phyloP scores from a whole-genome alignment of 2,888 invertebrate genomes.

The Tuberolachnus salignus region DNA sequence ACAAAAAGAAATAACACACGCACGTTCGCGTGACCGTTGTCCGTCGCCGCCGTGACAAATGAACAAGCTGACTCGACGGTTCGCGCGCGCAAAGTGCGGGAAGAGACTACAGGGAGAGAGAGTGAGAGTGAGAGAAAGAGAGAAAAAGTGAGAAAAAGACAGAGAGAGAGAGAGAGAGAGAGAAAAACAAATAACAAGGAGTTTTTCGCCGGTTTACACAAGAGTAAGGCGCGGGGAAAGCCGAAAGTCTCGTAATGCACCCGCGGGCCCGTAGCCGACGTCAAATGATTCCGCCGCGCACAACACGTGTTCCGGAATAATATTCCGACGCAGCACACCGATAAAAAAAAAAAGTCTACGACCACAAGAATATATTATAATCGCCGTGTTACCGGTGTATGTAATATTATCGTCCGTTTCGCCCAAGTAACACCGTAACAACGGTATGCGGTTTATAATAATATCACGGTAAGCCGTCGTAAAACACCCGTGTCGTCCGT shows the following conservation, averaged over 20 bases:
- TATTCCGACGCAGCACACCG: slow-evolving; percentile 21
- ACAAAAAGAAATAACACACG: slow-evolving; percentile 6
- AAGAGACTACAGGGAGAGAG: background rate
- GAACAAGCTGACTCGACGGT: slow-evolving; percentile 44
- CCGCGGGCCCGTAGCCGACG: no score
- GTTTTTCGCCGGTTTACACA: background rate
- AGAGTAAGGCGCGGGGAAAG: background rate
- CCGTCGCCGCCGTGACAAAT: slow-evolving; percentile 47
- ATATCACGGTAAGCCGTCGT: no score
- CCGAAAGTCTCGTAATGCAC: background rate
- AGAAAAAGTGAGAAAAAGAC: background rate
- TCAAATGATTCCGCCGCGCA: background rate
- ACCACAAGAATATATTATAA: no score
- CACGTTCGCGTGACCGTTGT: slow-evolving; percentile 42
- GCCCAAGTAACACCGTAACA: no score
- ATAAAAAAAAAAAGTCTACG: no score
- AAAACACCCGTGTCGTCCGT: no score
- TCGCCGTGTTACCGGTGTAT: no score
- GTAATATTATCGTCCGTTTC: no score
- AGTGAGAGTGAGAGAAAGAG: background rate
- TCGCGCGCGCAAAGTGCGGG: background rate
- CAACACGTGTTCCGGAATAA: background rate
- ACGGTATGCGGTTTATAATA: no score
- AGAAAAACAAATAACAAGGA: background rate
- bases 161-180: background rate